Conservation (phyloP, 2,888 invertebrate genomes). For the Spilosoma lubricipeda region DNA sequence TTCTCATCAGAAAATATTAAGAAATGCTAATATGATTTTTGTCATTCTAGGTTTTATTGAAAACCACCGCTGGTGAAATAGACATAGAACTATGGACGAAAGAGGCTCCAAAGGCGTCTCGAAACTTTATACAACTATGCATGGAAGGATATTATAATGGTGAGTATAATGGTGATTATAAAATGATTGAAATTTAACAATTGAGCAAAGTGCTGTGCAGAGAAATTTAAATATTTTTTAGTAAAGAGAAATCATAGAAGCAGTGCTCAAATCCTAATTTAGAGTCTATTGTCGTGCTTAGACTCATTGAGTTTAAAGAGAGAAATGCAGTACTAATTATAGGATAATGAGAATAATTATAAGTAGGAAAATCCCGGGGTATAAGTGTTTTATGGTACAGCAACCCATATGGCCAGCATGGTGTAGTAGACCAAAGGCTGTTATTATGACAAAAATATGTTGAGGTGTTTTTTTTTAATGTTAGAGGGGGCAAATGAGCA, state of each 20-base stretch:
- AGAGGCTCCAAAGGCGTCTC: slow-evolving; percentile 97
- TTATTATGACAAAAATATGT: no score
- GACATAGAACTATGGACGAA: slow-evolving; percentile 99
- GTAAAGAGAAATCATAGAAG: neutral
- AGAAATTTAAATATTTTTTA: neutral
- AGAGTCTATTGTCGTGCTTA: neutral
- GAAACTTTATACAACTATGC: slow-evolving; percentile 98
- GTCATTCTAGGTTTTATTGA: slow-evolving; percentile 91
- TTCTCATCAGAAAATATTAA: neutral
- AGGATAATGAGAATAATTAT: no score
- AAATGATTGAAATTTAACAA: neutral
- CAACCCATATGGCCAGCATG: no score
- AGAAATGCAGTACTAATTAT: no score
- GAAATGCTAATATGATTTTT: neutral
- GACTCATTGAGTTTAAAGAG: neutral
- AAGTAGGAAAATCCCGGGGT: no score
- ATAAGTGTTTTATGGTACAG: no score
- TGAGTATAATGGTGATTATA: slow-evolving; percentile 50
- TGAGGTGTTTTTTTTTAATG: no score
- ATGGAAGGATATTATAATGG: slow-evolving; percentile 98
- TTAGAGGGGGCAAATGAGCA: no score
- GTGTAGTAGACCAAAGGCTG: no score
- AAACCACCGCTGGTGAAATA: slow-evolving; percentile 97
- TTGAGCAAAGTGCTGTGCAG: neutral
- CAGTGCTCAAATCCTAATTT: neutral